phyloP scores from a whole-genome alignment of 1,140 invertebrate genomes.

The Procambarus clarkii region DNA sequence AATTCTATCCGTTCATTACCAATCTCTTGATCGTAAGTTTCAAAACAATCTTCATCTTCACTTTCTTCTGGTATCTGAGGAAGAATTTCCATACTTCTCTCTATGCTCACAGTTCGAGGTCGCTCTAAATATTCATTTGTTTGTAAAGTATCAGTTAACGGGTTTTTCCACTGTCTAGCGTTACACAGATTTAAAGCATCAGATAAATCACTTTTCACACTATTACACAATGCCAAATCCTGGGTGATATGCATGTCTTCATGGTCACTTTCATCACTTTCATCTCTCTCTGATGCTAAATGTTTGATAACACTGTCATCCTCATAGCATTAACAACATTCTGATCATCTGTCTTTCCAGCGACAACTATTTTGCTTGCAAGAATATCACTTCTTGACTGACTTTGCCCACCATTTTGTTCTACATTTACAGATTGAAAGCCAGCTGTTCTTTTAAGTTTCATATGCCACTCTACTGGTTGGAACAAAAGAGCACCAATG shows the following conservation, averaged over 20 bases:
- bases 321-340: constrained; percentile 17
- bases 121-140: constrained; percentile 59
- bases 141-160: constrained; percentile 39
- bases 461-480: constrained; percentile 50
- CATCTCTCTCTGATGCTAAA: constrained; percentile 40
- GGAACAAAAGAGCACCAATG: constrained; percentile 31
- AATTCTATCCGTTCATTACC: constrained; percentile 52
- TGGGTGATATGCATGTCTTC: constrained; percentile 26
- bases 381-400: constrained; percentile 20
- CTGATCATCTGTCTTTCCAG: constrained; percentile 21
- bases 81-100: constrained; percentile 57
- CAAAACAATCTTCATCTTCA: constrained; percentile 50
- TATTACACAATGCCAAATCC: constrained; percentile 1
- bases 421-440: background rate
- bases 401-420: constrained; percentile 21
- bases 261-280: constrained; percentile 52
- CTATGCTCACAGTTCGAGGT: constrained; percentile 53
- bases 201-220: background rate
- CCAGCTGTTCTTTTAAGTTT: constrained; percentile 8
- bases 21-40: constrained; percentile 42
- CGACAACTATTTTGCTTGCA: background rate
- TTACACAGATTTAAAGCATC: background rate
- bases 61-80: constrained; percentile 55
- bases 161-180: constrained; percentile 48
- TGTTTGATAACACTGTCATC: constrained; percentile 42